These are phyloP conservation scores for Epinotia brunnichana DNA, from an alignment of 2,888 invertebrate genomes.

Conservation along the genomic window DNA sequence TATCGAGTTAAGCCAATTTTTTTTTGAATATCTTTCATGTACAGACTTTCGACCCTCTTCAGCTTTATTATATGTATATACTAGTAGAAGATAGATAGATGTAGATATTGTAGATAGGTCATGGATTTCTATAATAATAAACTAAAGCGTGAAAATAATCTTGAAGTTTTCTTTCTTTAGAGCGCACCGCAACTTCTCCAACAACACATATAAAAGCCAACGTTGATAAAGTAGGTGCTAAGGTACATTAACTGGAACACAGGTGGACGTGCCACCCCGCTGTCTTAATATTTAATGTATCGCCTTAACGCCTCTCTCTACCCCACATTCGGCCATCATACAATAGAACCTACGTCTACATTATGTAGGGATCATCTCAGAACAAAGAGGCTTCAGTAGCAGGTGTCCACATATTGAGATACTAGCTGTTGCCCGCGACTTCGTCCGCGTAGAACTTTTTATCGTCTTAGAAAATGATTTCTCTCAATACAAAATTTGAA, in stretches of 20 bases:
- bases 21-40: too few species aligned
- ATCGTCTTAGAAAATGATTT: too few species aligned
- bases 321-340: slow-evolving; percentile 38
- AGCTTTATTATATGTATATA: too few species aligned
- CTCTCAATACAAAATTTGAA: too few species aligned
- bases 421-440: too few species aligned
- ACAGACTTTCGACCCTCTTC: too few species aligned
- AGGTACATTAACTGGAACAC: slow-evolving; percentile 53
- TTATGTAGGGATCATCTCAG: slow-evolving; percentile 28
- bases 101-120: too few species aligned
- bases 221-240: slow-evolving; percentile 42
- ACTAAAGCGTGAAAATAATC: neutral
- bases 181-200: neutral
- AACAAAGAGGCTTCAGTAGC: slow-evolving; percentile 20
- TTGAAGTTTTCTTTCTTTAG: neutral
- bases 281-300: slow-evolving; percentile 76
- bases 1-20: too few species aligned
- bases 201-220: slow-evolving; percentile 22
- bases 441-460: too few species aligned
- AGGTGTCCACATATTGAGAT: slow-evolving; percentile 6
- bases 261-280: slow-evolving; percentile 70
- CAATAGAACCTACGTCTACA: slow-evolving; percentile 29
- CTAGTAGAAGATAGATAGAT: too few species aligned
- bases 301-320: slow-evolving; percentile 66
- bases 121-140: neutral